Evolutionary conservation across 2,113 vertebrate species (phyloP).

Genomic region (Zeus faber): DNA sequence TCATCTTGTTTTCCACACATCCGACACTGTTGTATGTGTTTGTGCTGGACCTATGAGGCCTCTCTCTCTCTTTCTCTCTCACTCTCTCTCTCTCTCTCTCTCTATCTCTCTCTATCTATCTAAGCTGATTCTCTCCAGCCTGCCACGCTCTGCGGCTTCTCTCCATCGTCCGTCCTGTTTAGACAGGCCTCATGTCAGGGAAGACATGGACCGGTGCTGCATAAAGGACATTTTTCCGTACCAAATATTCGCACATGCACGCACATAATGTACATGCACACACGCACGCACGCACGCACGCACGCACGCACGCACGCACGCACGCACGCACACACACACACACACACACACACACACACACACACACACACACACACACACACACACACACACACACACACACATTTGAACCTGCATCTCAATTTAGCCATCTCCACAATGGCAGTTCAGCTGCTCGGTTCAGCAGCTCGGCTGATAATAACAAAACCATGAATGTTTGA

Average conservation of each 20-base stretch:
- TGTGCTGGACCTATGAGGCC: neutral
- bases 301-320: neutral
- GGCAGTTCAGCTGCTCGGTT: neutral
- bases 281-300: neutral
- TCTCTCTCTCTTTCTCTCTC: neutral
- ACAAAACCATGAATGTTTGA: constrained; percentile 12
- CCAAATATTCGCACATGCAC: constrained; percentile 3
- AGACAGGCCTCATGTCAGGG: constrained; percentile 23
- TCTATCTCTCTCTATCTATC: neutral
- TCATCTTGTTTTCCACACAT: neutral
- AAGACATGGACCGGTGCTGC: constrained; percentile 18
- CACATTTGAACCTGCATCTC: constrained; percentile 16
- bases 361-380: neutral
- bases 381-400: neutral
- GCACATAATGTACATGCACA: no score
- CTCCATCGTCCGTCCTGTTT: neutral
- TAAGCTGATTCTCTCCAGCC: constrained; percentile 23
- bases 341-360: neutral
- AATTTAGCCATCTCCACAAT: neutral
- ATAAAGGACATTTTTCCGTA: constrained; percentile 13
- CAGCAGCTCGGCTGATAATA: constrained; percentile 8
- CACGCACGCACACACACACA: neutral
- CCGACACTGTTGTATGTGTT: no score
- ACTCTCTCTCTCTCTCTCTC: neutral
- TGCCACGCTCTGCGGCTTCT: neutral